Base-by-base conservation (phyloP, 2,113 vertebrate species). In the Bombycilla garrulus region DNA sequence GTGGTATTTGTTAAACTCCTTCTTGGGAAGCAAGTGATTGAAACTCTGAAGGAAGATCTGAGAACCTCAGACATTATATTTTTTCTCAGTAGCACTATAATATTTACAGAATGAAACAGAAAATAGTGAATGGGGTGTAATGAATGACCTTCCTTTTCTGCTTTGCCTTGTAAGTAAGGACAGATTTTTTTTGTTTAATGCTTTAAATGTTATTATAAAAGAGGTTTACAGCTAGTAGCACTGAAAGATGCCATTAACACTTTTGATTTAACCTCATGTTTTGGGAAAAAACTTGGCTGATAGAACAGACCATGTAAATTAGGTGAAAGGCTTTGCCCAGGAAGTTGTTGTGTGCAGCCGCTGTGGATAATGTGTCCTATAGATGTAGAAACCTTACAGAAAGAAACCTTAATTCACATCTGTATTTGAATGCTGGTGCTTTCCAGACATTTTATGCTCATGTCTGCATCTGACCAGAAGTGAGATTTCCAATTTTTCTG, bases 161-260 rank as follows among this genome's bases (percentile, higher is more conserved):
- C 97, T 96, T 94, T 97, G 93, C 94, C 88, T 96, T 97, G 91
- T 97, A 96, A 98, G 98, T 98, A 98, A 98, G 98, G 95, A 97
- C 65, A 94, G 95, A 97, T 82, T 78, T 83, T 86, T 78, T 94
- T 94, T 95, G 85, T 91, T 95, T 88, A 61, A 81, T 65, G 86
- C 42, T 96, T 96, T 90, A 79, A 96, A 89, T 95, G 81, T 92
- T 91, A 50, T 90, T 90, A 50, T 88, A 42, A 88, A 81, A 56
- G 92, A 81, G 51, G 25, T 88, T 90, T 93, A 73, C 67, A 86
- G 93, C 85, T 72, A 58, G 82, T 53, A 82, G 73, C 70, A 51
- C 60, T 92, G 91, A 87, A 96, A 96, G 86, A 70, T 93, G 73
- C 81, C 73, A 60, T 90, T 94, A 72, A 89, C 78, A 45, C 88